Evolutionary conservation across 1,140 invertebrate genomes (phyloP).

Genomic region (Drosophila orena): DNA sequence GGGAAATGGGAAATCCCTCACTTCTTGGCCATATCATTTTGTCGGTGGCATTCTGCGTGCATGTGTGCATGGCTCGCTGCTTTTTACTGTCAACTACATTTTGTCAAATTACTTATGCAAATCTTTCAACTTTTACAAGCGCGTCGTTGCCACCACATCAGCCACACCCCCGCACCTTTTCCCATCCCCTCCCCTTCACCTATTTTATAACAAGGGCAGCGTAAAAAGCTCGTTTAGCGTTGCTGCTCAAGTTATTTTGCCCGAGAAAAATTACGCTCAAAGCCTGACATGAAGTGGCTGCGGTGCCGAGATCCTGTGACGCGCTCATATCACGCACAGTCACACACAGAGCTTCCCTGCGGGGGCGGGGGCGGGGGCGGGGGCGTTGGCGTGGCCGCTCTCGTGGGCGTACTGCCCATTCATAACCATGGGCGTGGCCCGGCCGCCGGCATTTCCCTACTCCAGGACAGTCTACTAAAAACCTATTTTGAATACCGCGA

Average conservation of each 20-base stretch:
- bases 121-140: constrained; percentile 83
- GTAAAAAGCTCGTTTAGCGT: constrained; percentile 74
- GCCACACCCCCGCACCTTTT: constrained; percentile 4
- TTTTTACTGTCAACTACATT: constrained; percentile 83
- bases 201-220: constrained; percentile 35
- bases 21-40: constrained; percentile 57
- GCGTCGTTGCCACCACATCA: constrained; percentile 72
- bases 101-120: constrained; percentile 84
- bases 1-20: not conserved
- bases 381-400: constrained; percentile 21
- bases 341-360: constrained; percentile 9
- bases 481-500: constrained; percentile 66
- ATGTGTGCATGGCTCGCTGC: constrained; percentile 56
- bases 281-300: constrained; percentile 75
- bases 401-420: constrained; percentile 29
- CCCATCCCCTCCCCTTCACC: not conserved
- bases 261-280: constrained; percentile 68
- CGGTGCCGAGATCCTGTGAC: constrained; percentile 13
- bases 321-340: constrained; percentile 67
- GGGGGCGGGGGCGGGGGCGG: no score
- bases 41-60: constrained; percentile 49
- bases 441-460: constrained; percentile 17
- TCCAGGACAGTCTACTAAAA: constrained; percentile 67
- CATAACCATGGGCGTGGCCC: constrained; percentile 43
- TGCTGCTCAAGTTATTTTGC: constrained; percentile 44